phyloP scores from a whole-genome alignment of 2,113 vertebrate species.

The Epinephelus fuscoguttatus region DNA sequence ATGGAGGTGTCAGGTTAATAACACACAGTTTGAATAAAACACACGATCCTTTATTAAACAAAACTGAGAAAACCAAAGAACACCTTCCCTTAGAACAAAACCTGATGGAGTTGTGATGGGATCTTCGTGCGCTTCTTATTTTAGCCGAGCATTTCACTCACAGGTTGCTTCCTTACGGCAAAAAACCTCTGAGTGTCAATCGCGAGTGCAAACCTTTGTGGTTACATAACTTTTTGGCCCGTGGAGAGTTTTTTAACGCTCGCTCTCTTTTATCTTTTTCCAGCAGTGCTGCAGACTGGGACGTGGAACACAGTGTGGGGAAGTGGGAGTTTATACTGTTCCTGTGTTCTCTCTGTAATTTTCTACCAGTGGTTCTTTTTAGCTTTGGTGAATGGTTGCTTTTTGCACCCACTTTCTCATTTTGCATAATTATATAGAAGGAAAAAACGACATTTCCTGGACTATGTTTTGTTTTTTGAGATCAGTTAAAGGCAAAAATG shows the following conservation, averaged over 20 bases:
- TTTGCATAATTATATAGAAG: not conserved
- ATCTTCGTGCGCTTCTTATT: constrained; percentile 15
- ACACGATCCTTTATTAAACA: not conserved
- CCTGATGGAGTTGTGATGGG: not conserved
- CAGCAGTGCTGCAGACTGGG: constrained; percentile 21
- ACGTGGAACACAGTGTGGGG: constrained; percentile 9
- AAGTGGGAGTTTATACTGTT: constrained; percentile 27
- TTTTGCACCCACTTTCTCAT: constrained; percentile 13
- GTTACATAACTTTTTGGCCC: constrained; percentile 64
- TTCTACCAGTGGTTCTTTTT: constrained; percentile 1
- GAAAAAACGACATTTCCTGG: not conserved
- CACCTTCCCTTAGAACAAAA: not conserved
- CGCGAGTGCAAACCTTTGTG: constrained; percentile 1
- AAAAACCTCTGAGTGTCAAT: constrained; percentile 7
- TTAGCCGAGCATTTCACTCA: constrained; percentile 17
- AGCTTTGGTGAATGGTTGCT: not conserved
- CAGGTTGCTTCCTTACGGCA: not conserved
- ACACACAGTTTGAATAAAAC: not conserved
- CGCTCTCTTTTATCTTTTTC: constrained; percentile 40
- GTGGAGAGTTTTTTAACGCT: not conserved
- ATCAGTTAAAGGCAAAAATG: not conserved
- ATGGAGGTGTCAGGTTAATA: not conserved
- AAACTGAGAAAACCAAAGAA: not conserved
- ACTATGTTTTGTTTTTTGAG: not conserved
- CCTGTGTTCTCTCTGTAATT: constrained; percentile 20